phyloP scores from a whole-genome alignment of 2,888 invertebrate genomes.

The Azorinus chamasolen region DNA sequence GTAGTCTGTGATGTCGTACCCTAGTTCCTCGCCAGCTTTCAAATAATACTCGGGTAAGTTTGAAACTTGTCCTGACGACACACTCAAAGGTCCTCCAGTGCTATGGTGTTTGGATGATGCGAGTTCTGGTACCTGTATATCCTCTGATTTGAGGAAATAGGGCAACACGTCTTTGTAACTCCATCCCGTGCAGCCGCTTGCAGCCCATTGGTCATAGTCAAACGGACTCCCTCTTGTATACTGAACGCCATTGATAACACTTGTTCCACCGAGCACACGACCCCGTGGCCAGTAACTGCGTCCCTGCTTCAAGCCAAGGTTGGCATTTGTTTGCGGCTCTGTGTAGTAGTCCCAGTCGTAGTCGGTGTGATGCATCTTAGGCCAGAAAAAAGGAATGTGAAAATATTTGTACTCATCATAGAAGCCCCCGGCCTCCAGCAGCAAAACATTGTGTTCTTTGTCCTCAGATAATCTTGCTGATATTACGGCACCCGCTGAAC shows the following conservation, averaged over 20 bases:
- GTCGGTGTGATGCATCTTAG: slow-evolving; percentile 80
- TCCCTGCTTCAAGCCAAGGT: slow-evolving; percentile 38
- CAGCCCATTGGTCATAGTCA: slow-evolving; percentile 14
- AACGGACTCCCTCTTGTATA: slow-evolving; percentile 18
- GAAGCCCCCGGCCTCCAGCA: slow-evolving; percentile 86
- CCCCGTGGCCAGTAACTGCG: slow-evolving; percentile 25
- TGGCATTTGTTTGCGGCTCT: slow-evolving; percentile 80
- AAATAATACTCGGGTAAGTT: slow-evolving; percentile 2
- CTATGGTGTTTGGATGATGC: slow-evolving; percentile 5
- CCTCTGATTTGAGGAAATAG: slow-evolving; percentile 14
- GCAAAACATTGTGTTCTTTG: slow-evolving; percentile 65
- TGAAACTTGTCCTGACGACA: neutral
- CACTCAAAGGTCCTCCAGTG: slow-evolving; percentile 1
- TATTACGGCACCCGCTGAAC: no score
- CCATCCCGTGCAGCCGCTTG: slow-evolving; percentile 6
- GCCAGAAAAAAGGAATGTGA: slow-evolving; percentile 86
- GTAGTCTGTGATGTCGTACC: slow-evolving; percentile 26
- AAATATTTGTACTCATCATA: slow-evolving; percentile 85
- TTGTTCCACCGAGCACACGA: slow-evolving; percentile 22
- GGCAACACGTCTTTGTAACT: slow-evolving; percentile 8
- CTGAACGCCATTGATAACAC: slow-evolving; percentile 14
- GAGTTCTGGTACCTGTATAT: neutral
- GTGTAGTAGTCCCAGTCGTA: slow-evolving; percentile 86
- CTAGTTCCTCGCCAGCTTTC: slow-evolving; percentile 30
- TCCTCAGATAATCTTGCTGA: no score